Conservation (phyloP, 2,113 vertebrate species). For the Oreochromis tanganicae region DNA sequence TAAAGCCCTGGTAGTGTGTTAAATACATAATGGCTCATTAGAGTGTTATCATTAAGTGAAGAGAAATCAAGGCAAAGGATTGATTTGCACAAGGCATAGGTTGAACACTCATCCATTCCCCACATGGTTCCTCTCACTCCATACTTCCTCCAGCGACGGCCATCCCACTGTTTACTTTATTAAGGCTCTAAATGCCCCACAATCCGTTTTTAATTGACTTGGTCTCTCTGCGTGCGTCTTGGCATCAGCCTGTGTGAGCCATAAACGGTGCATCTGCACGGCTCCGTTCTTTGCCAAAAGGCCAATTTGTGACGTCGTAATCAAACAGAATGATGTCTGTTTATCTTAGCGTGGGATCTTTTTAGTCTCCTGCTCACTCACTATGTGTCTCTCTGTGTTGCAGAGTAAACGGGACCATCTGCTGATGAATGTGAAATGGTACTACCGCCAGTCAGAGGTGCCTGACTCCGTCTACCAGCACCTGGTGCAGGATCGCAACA, state of each 20-base stretch:
- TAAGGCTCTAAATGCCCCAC: slow-evolving; percentile 64
- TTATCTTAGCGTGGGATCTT: slow-evolving; percentile 35
- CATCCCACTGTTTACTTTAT: slow-evolving; percentile 64
- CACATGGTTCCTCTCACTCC: not conserved
- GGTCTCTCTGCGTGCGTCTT: slow-evolving; percentile 54
- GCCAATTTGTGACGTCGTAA: slow-evolving; percentile 53
- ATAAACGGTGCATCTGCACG: slow-evolving; percentile 44
- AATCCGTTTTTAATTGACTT: slow-evolving; percentile 74
- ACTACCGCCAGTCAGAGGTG: slow-evolving; percentile 99
- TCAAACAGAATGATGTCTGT: slow-evolving; percentile 65
- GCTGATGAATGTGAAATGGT: slow-evolving; percentile 99
- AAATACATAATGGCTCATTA: not conserved
- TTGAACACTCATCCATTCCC: not conserved
- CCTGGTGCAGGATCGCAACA: slow-evolving; percentile 98
- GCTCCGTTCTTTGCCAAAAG: slow-evolving; percentile 47
- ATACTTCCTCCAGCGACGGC: not conserved
- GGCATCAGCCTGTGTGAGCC: slow-evolving; percentile 42
- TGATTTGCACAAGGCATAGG: not conserved
- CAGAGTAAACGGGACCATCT: slow-evolving; percentile 99
- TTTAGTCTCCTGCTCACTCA: slow-evolving; percentile 24
- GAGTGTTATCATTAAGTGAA: not conserved
- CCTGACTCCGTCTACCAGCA: slow-evolving; percentile 99
- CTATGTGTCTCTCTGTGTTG: slow-evolving; percentile 39
- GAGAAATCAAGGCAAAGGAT: not conserved
- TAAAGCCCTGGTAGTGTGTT: not conserved